Percentiles rank a stretch among this genome's conserved stretches.
Evolutionary conservation across 2,797 vertebrate genomes (phyloP).

Genomic region (Myotis daubentonii): DNA sequence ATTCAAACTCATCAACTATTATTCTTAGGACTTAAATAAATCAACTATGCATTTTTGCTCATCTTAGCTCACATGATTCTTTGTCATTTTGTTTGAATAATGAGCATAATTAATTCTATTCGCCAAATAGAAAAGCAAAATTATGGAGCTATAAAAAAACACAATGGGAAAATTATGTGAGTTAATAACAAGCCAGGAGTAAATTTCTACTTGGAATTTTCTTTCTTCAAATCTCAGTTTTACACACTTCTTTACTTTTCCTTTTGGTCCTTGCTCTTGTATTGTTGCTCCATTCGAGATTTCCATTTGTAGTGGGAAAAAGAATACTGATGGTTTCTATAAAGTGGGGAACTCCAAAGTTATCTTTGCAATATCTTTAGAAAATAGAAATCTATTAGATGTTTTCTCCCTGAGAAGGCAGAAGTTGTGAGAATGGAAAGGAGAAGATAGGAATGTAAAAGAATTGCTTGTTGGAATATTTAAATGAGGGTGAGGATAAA

Average conservation of each 20-base stretch:
- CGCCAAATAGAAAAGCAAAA: constrained; percentile 46
- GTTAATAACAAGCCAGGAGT: not conserved
- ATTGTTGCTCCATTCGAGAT: not conserved
- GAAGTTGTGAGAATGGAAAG: not conserved
- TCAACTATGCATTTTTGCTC: constrained; percentile 23
- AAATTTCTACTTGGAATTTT: not conserved
- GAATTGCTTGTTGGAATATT: not conserved
- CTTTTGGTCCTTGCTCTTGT: not conserved
- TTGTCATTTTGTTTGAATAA: constrained; percentile 50
- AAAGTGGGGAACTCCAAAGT: not conserved
- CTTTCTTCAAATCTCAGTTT: not conserved
- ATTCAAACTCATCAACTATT: constrained; percentile 41
- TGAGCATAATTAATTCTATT: constrained; percentile 29
- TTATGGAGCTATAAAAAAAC: not conserved
- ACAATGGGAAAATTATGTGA: not conserved
- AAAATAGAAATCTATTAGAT: not conserved
- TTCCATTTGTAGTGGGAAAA: not conserved
- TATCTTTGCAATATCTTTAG: not conserved
- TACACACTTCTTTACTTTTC: not conserved
- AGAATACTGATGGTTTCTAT: not conserved
- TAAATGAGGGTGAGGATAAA: not conserved
- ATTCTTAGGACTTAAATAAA: constrained; percentile 63
- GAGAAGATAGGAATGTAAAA: not conserved
- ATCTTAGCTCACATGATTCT: not conserved
- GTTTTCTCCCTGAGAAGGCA: not conserved